Percentiles rank a stretch among this genome's conserved stretches.
Evolutionary conservation across 2,888 invertebrate species (phyloP).

Genomic region (Trichogramma evanescens): DNA sequence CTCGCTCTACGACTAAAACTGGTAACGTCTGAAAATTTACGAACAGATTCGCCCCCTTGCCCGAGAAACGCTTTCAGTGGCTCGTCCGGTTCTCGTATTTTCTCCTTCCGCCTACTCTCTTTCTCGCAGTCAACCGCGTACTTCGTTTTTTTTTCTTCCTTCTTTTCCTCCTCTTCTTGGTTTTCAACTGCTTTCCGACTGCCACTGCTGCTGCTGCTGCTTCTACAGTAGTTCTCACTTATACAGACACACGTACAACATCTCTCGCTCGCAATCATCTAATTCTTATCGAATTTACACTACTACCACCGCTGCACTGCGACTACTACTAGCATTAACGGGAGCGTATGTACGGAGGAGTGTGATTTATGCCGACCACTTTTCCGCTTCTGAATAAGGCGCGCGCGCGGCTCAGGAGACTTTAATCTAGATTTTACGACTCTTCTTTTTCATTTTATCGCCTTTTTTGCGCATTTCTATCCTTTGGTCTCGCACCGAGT

Average conservation of each 20-base stretch:
- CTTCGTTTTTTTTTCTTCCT: not conserved
- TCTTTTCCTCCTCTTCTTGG: not conserved
- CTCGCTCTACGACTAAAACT: slow-evolving; percentile 11
- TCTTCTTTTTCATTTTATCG: too few species aligned
- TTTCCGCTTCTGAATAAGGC: slow-evolving; percentile 1
- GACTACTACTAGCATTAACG: too few species aligned
- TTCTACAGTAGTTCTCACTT: not conserved
- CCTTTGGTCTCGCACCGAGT: too few species aligned
- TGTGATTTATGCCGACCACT: slow-evolving; percentile 7
- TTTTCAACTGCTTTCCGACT: not conserved
- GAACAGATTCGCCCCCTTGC: slow-evolving; percentile 18
- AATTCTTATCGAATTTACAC: slow-evolving; percentile 18
- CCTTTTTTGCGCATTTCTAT: too few species aligned
- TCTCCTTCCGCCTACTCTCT: slow-evolving; percentile 8
- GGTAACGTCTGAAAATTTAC: slow-evolving; percentile 23
- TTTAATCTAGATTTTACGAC: too few species aligned
- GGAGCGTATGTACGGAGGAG: not conserved
- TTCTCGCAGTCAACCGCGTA: slow-evolving; percentile 11
- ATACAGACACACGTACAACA: not conserved
- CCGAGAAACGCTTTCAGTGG: slow-evolving; percentile 8
- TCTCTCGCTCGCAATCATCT: slow-evolving; percentile 11
- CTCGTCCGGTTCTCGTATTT: slow-evolving; percentile 22
- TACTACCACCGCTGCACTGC: too few species aligned
- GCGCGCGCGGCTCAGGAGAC: not conserved
- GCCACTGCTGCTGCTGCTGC: not conserved